Base-by-base conservation (phyloP, 2,797 vertebrate species). In the Liparis tanakae region DNA sequence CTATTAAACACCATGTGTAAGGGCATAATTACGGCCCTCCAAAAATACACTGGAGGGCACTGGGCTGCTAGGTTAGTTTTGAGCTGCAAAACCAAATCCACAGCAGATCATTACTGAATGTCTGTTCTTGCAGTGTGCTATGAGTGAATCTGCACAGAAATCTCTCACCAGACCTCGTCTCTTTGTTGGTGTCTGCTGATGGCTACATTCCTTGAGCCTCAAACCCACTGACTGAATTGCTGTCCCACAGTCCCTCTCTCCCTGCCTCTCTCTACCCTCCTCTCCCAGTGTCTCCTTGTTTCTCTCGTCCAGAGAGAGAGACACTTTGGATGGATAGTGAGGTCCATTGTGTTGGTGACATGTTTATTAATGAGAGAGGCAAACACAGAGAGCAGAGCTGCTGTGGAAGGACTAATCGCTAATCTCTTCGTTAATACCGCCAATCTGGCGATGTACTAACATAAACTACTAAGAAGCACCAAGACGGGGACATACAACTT, bases 321-420 rank as follows among this genome's bases (percentile, higher is more conserved):
- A 69, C 2, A 30, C 73, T 81, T 67, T 61, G 80, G 88, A 76
- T 89, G 87, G 90, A 94, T 92, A 94, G 92, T 90, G 89, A 87
- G 87, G 73, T 68, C 88, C 89, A 93, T 94, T 94, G 94, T 94
- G 91, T 79, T 74, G 88, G 90, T 92, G 92, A 94, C 86, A 92
- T 94, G 94, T 93, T 94, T 94, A 86, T 92, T 94, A 93, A 94
- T 94, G 93, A 94, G 93, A 62, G 74, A 58, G 85, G 71, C 41
- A 22, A 76, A 78, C 69, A 82, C 72, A 39, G 59, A 78, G 76
- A 55, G 87, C 77, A 88, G 87, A 87, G 86, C 87, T 80, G 85
- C 85, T 74, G 20, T 76, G 72, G 84, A 85, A 80, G 83, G 84
- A 80, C 88, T 92, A 84, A 92, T 91, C 81, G 77, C 86, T 93